Base-by-base conservation (phyloP, 2,113 vertebrate species). In the Lipotes vexillifer region DNA sequence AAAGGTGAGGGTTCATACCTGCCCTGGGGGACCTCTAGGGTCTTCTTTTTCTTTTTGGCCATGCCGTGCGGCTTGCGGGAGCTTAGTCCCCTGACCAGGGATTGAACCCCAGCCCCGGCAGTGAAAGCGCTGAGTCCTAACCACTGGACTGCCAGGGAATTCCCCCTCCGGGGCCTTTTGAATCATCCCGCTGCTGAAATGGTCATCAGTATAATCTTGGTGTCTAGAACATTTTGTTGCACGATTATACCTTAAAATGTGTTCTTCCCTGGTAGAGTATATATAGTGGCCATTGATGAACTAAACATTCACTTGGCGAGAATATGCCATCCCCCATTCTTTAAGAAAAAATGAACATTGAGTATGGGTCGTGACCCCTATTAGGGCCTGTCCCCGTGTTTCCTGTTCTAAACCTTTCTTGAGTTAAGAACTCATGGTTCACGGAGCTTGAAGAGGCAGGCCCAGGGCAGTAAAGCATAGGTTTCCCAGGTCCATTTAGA, bases 381-480 rank as follows among this genome's bases (percentile, higher is more conserved):
- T n/a, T 46, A 23, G 78, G 36, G 36, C 46, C 41, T 63, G 2
- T 11, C 49, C 38, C 71, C 6, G 23, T 17, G 23, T 46, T 92
- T 66, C 84, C 65, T 75, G 9, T 15, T 25, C 13, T 57, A 17
- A 74, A 9, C 10, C 21, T 75, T 23, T 46, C 78, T n/a, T 33
- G n/a, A 36, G 6, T n/a, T 80, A 44, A 46, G 49, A 77, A 15
- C 66, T 8, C 1, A 1, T 4, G 38, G 31, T 14, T 31, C 17
- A 0, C 46, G 61, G 55, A 52, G 46, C 91, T 31, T 21, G 20
- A 2, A 61, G n/a, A 57, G 65, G 18, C 31, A 4, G 10, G 25
- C 7, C 11, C 0, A 14, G 36, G 23, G 20, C n/a, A 33, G 63
- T 44, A 2, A 29, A 23, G 41, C 18, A 6, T 3, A 2, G 33